These are phyloP conservation scores for Tillus elongatus DNA, from an alignment of 2,888 invertebrate species.

Conservation along the genomic window DNA sequence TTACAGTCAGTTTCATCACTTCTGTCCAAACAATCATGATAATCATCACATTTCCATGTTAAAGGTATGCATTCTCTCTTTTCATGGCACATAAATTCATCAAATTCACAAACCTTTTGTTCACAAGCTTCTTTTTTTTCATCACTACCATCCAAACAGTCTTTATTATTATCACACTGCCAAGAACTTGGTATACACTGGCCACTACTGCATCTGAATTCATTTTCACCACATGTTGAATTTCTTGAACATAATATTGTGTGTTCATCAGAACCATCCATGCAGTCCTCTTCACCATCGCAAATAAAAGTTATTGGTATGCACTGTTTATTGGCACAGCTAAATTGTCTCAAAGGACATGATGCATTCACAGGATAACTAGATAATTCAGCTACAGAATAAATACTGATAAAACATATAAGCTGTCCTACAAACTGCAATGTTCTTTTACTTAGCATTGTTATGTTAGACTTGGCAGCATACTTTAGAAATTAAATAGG, in stretches of 20 bases:
- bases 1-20: conserved; percentile 84
- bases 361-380: too few species aligned
- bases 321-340: conserved; percentile 58
- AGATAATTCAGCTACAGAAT: too few species aligned
- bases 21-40: conserved; percentile 73
- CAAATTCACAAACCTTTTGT: conserved; percentile 67
- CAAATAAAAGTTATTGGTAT: conserved; percentile 69
- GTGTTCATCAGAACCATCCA: conserved; percentile 67
- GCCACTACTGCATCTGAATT: conserved; percentile 63
- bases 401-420: too few species aligned
- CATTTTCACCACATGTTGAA: conserved; percentile 57
- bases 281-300: conserved; percentile 66
- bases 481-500: too few species aligned
- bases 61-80: conserved; percentile 77
- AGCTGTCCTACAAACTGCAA: too few species aligned
- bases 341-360: conserved; percentile 2
- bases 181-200: conserved; percentile 59
- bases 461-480: too few species aligned
- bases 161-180: conserved; percentile 61
- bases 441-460: too few species aligned
- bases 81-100: conserved; percentile 75
- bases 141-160: conserved; percentile 56
- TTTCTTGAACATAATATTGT: conserved; percentile 57
- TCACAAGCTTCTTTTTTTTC: conserved; percentile 73
- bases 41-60: conserved; percentile 85